phyloP scores from a whole-genome alignment of 2,797 vertebrate genomes.

The Petrocephalus sullivani region DNA sequence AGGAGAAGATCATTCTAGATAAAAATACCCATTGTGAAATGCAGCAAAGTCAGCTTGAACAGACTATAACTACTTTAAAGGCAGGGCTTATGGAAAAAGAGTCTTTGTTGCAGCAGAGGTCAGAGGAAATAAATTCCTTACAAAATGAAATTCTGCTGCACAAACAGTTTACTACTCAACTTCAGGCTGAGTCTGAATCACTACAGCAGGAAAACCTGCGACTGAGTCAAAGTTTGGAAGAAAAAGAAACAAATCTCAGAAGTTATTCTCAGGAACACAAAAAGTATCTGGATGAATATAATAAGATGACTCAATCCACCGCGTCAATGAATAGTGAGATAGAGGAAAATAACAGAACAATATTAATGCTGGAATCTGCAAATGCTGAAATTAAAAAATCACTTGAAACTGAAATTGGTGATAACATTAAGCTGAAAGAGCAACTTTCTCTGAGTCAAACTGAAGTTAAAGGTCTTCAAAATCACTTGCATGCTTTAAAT shows the following conservation, averaged over 20 bases:
- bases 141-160: constrained; percentile 46
- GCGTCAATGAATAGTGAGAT: constrained; percentile 57
- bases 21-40: constrained; percentile 50
- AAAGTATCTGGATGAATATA: constrained; percentile 57
- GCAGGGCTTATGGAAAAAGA: constrained; percentile 62
- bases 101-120: constrained; percentile 55
- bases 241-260: constrained; percentile 52
- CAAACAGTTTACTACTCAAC: constrained; percentile 39
- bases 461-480: constrained; percentile 42
- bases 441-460: constrained; percentile 39
- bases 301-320: constrained; percentile 55
- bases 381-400: constrained; percentile 47
- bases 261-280: constrained; percentile 47
- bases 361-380: constrained; percentile 57
- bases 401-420: constrained; percentile 48
- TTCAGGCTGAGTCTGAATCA: constrained; percentile 55
- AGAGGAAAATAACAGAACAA: constrained; percentile 52
- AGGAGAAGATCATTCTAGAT: constrained; percentile 50
- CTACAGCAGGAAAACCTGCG: constrained; percentile 48
- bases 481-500: constrained; percentile 38
- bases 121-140: constrained; percentile 47
- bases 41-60: constrained; percentile 53
- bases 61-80: constrained; percentile 57
- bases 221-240: constrained; percentile 48
- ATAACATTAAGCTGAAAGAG: constrained; percentile 51